Evolutionary conservation across 2,797 vertebrate species (phyloP).

Genomic region (Adrianichthys oophorus): DNA sequence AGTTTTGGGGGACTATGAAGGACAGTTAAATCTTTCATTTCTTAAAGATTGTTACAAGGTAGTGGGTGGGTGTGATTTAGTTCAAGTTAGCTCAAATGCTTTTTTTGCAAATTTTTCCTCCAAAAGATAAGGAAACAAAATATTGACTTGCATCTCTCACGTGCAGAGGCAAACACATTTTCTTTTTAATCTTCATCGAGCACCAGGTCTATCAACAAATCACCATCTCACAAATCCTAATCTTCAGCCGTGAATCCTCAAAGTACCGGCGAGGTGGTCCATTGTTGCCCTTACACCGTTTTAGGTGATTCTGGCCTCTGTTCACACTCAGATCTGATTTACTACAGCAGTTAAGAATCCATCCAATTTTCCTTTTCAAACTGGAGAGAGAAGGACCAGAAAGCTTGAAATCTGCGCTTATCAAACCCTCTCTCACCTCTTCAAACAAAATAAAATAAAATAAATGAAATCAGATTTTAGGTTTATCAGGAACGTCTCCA

Average conservation of each 20-base stretch:
- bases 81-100: too few species aligned
- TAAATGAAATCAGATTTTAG: background rate
- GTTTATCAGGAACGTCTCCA: slow-evolving; percentile 51
- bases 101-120: too few species aligned
- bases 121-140: too few species aligned
- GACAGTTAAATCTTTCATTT: too few species aligned
- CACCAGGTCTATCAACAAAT: background rate
- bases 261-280: background rate
- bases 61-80: too few species aligned
- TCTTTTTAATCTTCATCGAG: too few species aligned
- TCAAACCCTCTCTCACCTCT: slow-evolving; percentile 34
- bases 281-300: background rate
- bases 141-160: too few species aligned
- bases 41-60: too few species aligned
- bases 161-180: too few species aligned
- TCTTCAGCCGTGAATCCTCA: background rate
- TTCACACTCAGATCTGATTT: slow-evolving; percentile 25
- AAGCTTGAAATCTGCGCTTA: slow-evolving; percentile 35
- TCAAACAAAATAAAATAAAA: slow-evolving; percentile 18
- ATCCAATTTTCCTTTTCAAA: slow-evolving; percentile 39
- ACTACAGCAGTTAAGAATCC: slow-evolving; percentile 21
- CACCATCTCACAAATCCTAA: background rate
- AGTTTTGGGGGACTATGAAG: too few species aligned
- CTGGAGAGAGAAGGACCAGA: slow-evolving; percentile 12
- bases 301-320: background rate